These are phyloP conservation scores for Himalopsyche kuldschensis DNA, from an alignment of 2,888 invertebrate genomes.

Conservation along the genomic window DNA sequence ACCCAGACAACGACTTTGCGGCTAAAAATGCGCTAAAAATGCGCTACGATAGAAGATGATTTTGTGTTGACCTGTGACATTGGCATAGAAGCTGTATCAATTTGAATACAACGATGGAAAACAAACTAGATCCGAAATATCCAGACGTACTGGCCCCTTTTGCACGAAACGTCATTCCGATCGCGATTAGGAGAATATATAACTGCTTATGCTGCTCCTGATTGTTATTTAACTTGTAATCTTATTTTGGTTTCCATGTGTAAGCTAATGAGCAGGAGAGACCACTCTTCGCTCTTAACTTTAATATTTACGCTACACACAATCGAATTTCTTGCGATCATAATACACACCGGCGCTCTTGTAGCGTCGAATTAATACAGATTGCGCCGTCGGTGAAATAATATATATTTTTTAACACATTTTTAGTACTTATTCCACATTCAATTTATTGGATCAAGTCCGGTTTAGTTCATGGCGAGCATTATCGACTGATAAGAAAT, in stretches of 20 bases:
- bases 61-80: not conserved
- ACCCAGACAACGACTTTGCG: too few species aligned
- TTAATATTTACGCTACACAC: not conserved
- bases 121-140: not conserved
- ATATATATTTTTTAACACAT: too few species aligned
- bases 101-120: not conserved
- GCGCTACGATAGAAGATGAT: not conserved
- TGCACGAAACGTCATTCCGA: slow-evolving; percentile 37
- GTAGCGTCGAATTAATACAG: too few species aligned
- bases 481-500: too few species aligned
- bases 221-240: slow-evolving; percentile 33
- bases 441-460: too few species aligned
- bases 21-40: too few species aligned
- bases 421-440: too few species aligned
- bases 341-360: too few species aligned
- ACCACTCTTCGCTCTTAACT: not conserved
- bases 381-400: too few species aligned
- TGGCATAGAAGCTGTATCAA: not conserved
- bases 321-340: not conserved
- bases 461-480: too few species aligned
- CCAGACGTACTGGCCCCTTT: slow-evolving; percentile 26
- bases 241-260: slow-evolving; percentile 30
- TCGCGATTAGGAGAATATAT: slow-evolving; percentile 39
- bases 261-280: slow-evolving; percentile 33
- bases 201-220: slow-evolving; percentile 28